Evolutionary conservation across 1,140 invertebrate genomes (phyloP).

Genomic region (Agrypnia vestita): DNA sequence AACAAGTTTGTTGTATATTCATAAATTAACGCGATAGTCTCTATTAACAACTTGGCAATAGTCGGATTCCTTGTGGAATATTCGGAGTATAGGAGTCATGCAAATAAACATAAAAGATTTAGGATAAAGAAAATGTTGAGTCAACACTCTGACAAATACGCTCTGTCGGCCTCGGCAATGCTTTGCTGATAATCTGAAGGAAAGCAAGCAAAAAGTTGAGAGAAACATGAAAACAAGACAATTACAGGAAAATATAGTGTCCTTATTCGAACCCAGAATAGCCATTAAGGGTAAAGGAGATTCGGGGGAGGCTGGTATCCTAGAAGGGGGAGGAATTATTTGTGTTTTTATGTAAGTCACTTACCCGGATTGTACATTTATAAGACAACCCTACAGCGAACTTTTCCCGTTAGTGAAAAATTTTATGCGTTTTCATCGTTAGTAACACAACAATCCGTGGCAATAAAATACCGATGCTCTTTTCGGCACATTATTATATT

Average conservation of each 20-base stretch:
- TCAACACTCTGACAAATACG: slow-evolving; percentile 51
- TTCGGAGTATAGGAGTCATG: slow-evolving; percentile 7
- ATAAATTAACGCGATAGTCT: background rate
- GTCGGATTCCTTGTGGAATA: background rate
- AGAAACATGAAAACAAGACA: slow-evolving; percentile 61
- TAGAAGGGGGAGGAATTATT: slow-evolving; percentile 51
- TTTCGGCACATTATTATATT: no score
- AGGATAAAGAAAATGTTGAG: slow-evolving; percentile 42
- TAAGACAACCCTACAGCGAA: background rate
- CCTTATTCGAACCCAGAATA: slow-evolving; percentile 60
- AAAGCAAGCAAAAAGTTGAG: slow-evolving; percentile 59
- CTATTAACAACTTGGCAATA: background rate
- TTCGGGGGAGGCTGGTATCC: slow-evolving; percentile 13
- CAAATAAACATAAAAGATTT: slow-evolving; percentile 38
- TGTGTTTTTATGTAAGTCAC: slow-evolving; percentile 57
- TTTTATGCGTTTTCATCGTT: no score
- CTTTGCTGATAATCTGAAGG: slow-evolving; percentile 52
- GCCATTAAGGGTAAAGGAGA: slow-evolving; percentile 56
- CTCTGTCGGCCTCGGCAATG: background rate
- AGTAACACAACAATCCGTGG: no score
- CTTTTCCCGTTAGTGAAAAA: slow-evolving; percentile 5
- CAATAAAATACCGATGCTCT: no score
- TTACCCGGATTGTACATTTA: slow-evolving; percentile 47
- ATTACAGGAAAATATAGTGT: slow-evolving; percentile 61
- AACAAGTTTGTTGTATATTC: background rate